Conservation (phyloP, 2,113 vertebrate genomes). For the Paraplagusia blochii region DNA sequence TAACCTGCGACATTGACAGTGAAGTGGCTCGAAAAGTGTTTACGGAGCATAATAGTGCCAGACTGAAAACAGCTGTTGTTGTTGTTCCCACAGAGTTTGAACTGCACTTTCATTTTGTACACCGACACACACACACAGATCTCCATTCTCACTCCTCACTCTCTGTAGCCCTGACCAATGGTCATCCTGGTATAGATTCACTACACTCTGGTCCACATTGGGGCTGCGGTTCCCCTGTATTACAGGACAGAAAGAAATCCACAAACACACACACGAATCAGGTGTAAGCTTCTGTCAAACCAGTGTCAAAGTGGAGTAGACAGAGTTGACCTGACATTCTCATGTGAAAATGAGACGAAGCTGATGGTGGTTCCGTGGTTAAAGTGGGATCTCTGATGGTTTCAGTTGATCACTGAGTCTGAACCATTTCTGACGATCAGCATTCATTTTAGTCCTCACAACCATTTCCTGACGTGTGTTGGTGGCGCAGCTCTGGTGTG, state of each 20-base stretch:
- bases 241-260: neutral
- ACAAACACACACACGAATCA: neutral
- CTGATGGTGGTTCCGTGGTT: no score
- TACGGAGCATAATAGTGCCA: neutral
- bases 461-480: no score
- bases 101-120: neutral
- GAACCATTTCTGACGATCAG: neutral
- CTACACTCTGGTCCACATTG: no score
- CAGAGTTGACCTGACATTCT: slow-evolving; percentile 49
- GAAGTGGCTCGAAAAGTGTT: neutral
- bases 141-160: neutral
- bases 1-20: no score
- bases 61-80: slow-evolving; percentile 24
- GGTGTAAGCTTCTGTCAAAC: slow-evolving; percentile 38
- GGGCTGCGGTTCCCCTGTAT: no score
- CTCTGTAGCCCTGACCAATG: no score
- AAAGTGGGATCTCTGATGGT: neutral
- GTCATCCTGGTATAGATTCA: no score
- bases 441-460: no score
- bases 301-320: slow-evolving; percentile 42
- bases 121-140: no score
- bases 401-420: neutral
- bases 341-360: slow-evolving; percentile 54
- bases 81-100: slow-evolving; percentile 12
- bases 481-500: no score